Evolutionary conservation across 2,888 invertebrate genomes (phyloP).

Genomic region (Myopa tessellatipennis): DNA sequence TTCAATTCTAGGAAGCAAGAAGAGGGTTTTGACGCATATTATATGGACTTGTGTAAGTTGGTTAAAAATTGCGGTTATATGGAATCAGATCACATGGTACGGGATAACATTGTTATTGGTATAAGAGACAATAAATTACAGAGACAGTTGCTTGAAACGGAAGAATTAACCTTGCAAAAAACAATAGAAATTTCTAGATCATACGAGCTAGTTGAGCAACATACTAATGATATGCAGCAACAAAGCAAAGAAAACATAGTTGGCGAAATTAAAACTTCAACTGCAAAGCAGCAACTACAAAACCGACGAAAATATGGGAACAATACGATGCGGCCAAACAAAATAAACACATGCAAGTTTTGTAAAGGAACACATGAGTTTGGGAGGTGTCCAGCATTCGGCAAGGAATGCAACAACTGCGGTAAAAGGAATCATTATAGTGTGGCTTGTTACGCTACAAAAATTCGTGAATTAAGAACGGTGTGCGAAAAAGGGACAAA

Average conservation of each 20-base stretch:
- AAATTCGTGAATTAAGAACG: slow-evolving; percentile 25
- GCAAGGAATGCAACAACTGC: slow-evolving; percentile 31
- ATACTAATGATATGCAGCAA: slow-evolving; percentile 42
- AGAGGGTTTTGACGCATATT: too few species aligned
- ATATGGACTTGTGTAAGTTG: too few species aligned
- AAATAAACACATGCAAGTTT: slow-evolving; percentile 30
- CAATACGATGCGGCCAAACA: background rate
- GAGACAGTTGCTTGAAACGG: too few species aligned
- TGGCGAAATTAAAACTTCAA: background rate
- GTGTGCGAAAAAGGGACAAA: too few species aligned
- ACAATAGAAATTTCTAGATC: background rate
- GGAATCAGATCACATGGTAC: too few species aligned
- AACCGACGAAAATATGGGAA: slow-evolving; percentile 8
- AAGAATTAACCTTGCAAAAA: too few species aligned
- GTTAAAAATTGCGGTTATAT: too few species aligned
- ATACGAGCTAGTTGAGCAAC: slow-evolving; percentile 39
- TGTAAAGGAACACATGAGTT: slow-evolving; percentile 40
- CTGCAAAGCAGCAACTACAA: slow-evolving; percentile 5
- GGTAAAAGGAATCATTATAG: slow-evolving; percentile 39
- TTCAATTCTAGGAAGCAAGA: too few species aligned
- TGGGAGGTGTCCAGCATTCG: slow-evolving; percentile 31
- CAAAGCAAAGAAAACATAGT: slow-evolving; percentile 8
- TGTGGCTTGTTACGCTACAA: slow-evolving; percentile 37
- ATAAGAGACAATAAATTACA: too few species aligned
- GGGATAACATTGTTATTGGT: too few species aligned